Percentiles rank a stretch among this genome's conserved stretches.
These are phyloP conservation scores for Abrostola triplasia DNA, from an alignment of 2,888 invertebrate genomes.

Conservation along the genomic window DNA sequence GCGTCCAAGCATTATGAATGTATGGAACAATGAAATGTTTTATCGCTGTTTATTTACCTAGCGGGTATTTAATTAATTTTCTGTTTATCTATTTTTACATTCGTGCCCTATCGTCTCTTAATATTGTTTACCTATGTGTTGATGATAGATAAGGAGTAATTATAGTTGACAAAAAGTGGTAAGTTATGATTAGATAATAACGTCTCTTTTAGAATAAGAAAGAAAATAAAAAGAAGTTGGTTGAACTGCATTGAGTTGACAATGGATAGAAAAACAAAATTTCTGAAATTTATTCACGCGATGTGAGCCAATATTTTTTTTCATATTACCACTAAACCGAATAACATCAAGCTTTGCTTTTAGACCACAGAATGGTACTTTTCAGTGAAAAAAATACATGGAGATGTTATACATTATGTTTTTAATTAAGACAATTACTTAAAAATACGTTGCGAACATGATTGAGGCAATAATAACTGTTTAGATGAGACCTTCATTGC, in stretches of 20 bases:
- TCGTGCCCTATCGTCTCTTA: slow-evolving; percentile 20
- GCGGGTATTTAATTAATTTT: slow-evolving; percentile 38
- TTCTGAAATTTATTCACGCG: too few species aligned
- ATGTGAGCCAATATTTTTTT: too few species aligned
- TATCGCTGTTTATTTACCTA: slow-evolving; percentile 47
- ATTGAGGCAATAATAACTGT: slow-evolving; percentile 23
- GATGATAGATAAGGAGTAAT: too few species aligned
- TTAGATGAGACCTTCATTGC: neutral
- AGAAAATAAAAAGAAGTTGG: too few species aligned
- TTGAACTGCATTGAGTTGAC: too few species aligned
- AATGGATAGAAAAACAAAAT: too few species aligned
- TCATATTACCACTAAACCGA: too few species aligned
- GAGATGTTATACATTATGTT: slow-evolving; percentile 16
- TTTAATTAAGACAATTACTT: slow-evolving; percentile 29
- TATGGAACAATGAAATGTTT: slow-evolving; percentile 62
- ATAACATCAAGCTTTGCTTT: too few species aligned
- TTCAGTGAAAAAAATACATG: neutral
- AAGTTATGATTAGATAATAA: neutral
- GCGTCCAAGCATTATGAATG: slow-evolving; percentile 67
- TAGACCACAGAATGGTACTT: too few species aligned
- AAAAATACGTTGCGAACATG: slow-evolving; percentile 24
- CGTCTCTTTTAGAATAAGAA: too few species aligned
- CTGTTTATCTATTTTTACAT: slow-evolving; percentile 29
- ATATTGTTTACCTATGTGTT: slow-evolving; percentile 5
- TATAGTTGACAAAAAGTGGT: too few species aligned